Evolutionary conservation across 1,140 invertebrate species (phyloP), one percentile per base, ranked within the genome.

Genomic region (Aporrectodea caliginosa): DNA sequence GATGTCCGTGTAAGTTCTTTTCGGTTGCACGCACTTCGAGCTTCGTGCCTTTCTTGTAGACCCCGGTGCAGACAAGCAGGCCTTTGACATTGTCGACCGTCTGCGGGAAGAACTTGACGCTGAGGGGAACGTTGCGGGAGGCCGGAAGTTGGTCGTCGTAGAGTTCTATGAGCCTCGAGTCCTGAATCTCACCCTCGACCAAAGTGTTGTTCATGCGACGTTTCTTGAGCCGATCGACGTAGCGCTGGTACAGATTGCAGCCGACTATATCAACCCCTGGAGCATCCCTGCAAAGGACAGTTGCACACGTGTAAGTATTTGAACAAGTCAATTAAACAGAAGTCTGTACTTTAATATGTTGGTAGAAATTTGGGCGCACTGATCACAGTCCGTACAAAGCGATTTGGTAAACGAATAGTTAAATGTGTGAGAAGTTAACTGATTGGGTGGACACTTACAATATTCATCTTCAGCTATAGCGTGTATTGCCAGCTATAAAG

Each of bases 21-120:
- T n/a, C n/a, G 22, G 6, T 58, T 22, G 6, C 43, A 58, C 6
- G 6, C 43, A 12, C 43, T 58, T 58, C 43, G 70, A 81, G 77
- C n/a, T 82, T 78, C 16, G 31, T 72, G 69, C 43, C 78, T 2
- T 84, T 82, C 70, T 88, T 85, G 84, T 87, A 89, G 1, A 88
- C 87, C 6, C 88, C 88, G 6, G 88, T 89, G 14, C 85, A 85
- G 2, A 89, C 88, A 33, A 89, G 81, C 2, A 89, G 79, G 68
- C 85, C 85, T 33, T 85, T 83, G 81, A 86, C 85, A 0, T 80
- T 73, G 12, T 83, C 81, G 0, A 86, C 86, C 1, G 86, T 86
- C 79, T 87, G 86, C 58, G 83, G 70, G 69, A 83, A 79, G n/a
- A 88, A 79, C 0, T 77, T 73, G 0, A 74, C 81, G 43, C 82